Percentiles rank a stretch among this genome's conserved stretches.
phyloP scores from a whole-genome alignment of 2,888 invertebrate species.

The Calameuta pallipes region DNA sequence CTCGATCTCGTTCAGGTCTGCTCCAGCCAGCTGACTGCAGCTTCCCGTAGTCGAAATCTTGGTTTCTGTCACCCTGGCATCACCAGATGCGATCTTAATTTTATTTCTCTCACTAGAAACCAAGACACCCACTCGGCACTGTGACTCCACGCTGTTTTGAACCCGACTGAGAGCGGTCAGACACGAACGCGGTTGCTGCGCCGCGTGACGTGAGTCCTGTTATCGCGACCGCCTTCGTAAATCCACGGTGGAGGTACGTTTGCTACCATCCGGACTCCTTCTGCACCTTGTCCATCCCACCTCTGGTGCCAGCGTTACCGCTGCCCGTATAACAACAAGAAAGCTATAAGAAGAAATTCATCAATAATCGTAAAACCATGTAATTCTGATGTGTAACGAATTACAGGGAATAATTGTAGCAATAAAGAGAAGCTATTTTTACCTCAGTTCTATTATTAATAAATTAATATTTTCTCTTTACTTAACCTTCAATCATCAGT shows the following conservation, averaged over 20 bases:
- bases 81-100: neutral
- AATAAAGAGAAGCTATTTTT: neutral
- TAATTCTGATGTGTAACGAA: neutral
- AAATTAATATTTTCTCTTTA: neutral
- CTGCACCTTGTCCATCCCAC: neutral
- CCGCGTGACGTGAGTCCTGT: conserved; percentile 25
- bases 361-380: neutral
- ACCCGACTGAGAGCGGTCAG: conserved; percentile 25
- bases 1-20: neutral
- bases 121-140: neutral
- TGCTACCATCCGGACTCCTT: neutral
- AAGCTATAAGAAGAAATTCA: neutral
- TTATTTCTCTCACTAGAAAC: conserved; percentile 1
- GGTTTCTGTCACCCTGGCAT: neutral
- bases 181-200: conserved; percentile 18
- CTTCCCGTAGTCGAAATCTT: neutral
- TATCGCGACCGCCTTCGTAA: conserved; percentile 28
- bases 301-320: neutral
- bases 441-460: neutral
- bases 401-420: neutral
- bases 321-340: neutral
- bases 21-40: conserved; percentile 23
- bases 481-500: neutral
- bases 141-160: conserved; percentile 22
- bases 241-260: conserved; percentile 20